Conservation (phyloP, 2,888 invertebrate species). For the Frankliniella intonsa region DNA sequence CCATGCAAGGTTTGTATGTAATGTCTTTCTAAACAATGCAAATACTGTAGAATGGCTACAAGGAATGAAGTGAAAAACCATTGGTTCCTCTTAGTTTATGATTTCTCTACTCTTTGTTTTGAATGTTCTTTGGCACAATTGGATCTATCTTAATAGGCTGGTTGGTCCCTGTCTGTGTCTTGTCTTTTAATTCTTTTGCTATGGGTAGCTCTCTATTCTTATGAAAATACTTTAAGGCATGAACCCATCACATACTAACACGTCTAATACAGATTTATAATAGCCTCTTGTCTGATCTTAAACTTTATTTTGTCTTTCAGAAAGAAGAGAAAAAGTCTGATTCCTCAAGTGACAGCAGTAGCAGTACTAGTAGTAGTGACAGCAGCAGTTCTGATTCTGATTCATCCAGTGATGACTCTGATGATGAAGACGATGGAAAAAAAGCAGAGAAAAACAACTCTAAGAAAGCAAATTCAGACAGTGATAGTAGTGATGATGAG, state of each 20-base stretch:
- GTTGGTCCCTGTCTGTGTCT: background rate
- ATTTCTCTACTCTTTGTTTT: background rate
- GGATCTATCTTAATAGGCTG: background rate
- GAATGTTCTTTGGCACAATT: background rate
- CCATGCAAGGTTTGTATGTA: background rate
- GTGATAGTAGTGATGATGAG: constrained; percentile 7
- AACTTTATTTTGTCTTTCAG: background rate
- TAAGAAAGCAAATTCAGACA: background rate
- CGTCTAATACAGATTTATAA: background rate
- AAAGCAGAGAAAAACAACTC: background rate
- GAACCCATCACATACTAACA: background rate
- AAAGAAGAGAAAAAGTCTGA: constrained; percentile 3
- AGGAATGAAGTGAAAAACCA: background rate
- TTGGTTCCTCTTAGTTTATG: background rate
- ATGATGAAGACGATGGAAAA: background rate
- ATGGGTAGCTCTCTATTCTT: background rate
- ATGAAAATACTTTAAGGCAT: background rate
- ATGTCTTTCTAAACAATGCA: background rate
- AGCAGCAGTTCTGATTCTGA: constrained; percentile 6
- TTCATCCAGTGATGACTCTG: background rate
- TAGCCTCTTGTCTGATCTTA: background rate
- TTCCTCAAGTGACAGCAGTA: background rate
- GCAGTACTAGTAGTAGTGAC: background rate
- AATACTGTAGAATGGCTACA: background rate
- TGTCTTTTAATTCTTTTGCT: background rate